Base-by-base conservation (phyloP, 2,113 vertebrate genomes). In the Rana temporaria region DNA sequence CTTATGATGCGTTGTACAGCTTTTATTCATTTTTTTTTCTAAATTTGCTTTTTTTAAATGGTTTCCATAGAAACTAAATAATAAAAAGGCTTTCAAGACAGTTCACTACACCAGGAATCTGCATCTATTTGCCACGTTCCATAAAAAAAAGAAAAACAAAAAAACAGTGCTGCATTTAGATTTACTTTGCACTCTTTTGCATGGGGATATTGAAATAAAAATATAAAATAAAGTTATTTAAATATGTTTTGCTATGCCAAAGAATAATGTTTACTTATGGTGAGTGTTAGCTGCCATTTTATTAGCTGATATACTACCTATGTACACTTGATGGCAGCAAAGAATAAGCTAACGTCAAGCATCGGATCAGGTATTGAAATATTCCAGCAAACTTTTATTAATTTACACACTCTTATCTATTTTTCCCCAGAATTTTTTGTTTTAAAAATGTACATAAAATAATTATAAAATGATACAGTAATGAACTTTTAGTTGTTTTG, bases 281-380 rank as follows among this genome's bases (percentile, higher is more conserved):
- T 9, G 2, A 18, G 30, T 38, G 24, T 16, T 65, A 74, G 20
- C 42, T 22, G 34, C 14, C 52, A 67, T 8, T 53, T 15, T 20
- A 17, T 2, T 24, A 32, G 9, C 5, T 71, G 70, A 26, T 30
- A 55, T 74, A 76, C 53, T 34, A 9, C 12, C n/a, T 75, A 0
- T 4, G n/a, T 26, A 6, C 93, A 78, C 85, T 90, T 92, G 93
- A 83, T 92, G 93, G 93, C 85, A 93, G 89, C 89, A 94, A 91
- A 92, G 86, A 85, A 78, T 79, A 90, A 88, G 85, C 16, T 69
- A 92, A 86, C 12, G 55, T 4, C 9, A 72, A 78, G 78, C 72
- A n/a, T 0, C 0, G n/a, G 57, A 16, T 71, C 48, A 71, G 69
- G 22, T 30, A 19, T 55, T 55, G 69, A 26, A 52, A 19, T 42